Conservation (phyloP, 2,113 vertebrate species). For the Puntigrus tetrazona region DNA sequence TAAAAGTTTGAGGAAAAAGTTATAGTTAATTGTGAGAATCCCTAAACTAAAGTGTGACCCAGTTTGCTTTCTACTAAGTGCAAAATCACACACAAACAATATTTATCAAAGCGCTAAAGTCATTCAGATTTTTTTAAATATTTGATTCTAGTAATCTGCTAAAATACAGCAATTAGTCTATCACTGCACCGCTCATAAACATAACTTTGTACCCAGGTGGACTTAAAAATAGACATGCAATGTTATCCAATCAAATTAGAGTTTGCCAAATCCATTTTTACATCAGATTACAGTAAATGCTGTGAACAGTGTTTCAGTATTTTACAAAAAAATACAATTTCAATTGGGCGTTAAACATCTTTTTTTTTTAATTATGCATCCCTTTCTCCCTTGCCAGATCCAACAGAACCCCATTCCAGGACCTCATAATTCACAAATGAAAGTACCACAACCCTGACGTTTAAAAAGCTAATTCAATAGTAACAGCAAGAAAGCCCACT, state of each 20-base stretch:
- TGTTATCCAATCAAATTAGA: not conserved
- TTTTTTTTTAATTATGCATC: not conserved
- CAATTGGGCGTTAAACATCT: not conserved
- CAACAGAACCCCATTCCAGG: not conserved
- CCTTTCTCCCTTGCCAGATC: not conserved
- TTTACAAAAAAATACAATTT: constrained; percentile 6
- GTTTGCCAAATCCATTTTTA: not conserved
- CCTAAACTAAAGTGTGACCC: not conserved
- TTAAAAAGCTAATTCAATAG: not conserved
- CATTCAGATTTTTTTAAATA: not conserved
- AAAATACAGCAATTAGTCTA: not conserved
- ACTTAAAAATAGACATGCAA: not conserved
- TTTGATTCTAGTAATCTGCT: not conserved
- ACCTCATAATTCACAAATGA: not conserved
- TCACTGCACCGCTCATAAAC: not conserved
- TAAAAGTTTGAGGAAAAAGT: not conserved
- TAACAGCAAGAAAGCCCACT: not conserved
- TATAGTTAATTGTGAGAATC: not conserved
- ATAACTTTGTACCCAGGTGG: not conserved
- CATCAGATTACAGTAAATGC: not conserved
- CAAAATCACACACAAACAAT: not conserved
- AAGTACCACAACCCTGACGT: not conserved
- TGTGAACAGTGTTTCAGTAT: not conserved
- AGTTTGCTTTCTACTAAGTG: not conserved
- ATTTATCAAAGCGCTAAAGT: not conserved